phyloP scores from a whole-genome alignment of 2,113 vertebrate genomes.

The Paraplagusia blochii region DNA sequence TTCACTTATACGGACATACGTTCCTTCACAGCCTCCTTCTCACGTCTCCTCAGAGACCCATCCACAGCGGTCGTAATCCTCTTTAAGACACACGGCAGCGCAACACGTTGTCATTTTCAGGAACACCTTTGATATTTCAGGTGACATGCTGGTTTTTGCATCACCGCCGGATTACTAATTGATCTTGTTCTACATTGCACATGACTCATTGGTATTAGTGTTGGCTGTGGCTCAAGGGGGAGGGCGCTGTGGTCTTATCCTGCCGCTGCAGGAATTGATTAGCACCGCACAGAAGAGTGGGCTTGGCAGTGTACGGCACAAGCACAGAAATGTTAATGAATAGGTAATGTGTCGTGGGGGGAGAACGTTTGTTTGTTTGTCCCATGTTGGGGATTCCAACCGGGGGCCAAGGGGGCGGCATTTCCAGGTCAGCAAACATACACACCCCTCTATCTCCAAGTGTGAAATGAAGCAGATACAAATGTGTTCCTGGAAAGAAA shows the following conservation, averaged over 20 bases:
- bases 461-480: constrained; percentile 10
- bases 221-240: constrained; percentile 65
- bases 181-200: constrained; percentile 77
- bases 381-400: constrained; percentile 51
- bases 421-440: constrained; percentile 45
- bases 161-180: constrained; percentile 69
- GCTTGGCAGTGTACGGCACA: constrained; percentile 55
- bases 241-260: constrained; percentile 68
- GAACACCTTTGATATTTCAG: constrained; percentile 43
- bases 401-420: constrained; percentile 47
- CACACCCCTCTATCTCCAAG: constrained; percentile 12
- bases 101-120: constrained; percentile 22
- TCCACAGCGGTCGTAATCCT: constrained; percentile 48
- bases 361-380: constrained; percentile 66
- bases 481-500: not conserved
- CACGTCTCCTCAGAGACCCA: constrained; percentile 1
- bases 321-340: constrained; percentile 66
- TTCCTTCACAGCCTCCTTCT: constrained; percentile 16
- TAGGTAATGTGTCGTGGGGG: constrained; percentile 65
- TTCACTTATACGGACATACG: not conserved
- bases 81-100: constrained; percentile 34
- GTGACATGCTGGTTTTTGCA: constrained; percentile 34
- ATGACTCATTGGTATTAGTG: constrained; percentile 74
- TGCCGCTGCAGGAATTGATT: constrained; percentile 70
- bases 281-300: constrained; percentile 65